Conservation (phyloP, 2,888 invertebrate species). For the Drosophila pegasa region DNA sequence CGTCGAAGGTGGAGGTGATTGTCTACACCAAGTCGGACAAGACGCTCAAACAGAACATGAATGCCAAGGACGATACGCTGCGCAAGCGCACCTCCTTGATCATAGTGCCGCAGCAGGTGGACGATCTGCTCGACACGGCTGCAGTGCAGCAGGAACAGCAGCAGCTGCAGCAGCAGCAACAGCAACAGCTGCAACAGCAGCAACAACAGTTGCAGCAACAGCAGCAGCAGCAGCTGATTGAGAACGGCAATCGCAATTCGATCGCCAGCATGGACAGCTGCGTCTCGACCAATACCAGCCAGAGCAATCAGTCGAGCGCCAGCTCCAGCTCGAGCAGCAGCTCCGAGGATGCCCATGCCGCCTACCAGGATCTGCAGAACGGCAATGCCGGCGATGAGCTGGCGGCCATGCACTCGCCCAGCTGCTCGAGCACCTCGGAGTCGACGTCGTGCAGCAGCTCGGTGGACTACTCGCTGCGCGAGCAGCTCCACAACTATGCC, state of each 20-base stretch:
- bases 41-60: constrained; percentile 84
- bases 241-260: constrained; percentile 81
- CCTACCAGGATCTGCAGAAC: constrained; percentile 83
- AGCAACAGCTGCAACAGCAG: constrained; percentile 20
- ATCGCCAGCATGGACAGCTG: constrained; percentile 84
- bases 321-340: constrained; percentile 43
- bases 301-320: constrained; percentile 70
- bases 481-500: constrained; percentile 84
- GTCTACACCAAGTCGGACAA: constrained; percentile 84
- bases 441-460: constrained; percentile 81
- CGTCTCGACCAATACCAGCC: constrained; percentile 76
- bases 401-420: constrained; percentile 43
- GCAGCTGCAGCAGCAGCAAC: not conserved
- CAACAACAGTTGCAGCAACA: constrained; percentile 5
- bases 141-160: constrained; percentile 30
- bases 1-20: constrained; percentile 82
- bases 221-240: constrained; percentile 16
- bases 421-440: constrained; percentile 54
- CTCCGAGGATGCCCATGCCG: constrained; percentile 74
- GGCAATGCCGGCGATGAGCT: constrained; percentile 77
- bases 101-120: constrained; percentile 82
- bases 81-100: constrained; percentile 84
- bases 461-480: constrained; percentile 83
- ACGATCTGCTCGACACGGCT: constrained; percentile 27
- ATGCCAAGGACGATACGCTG: constrained; percentile 83